Conservation (phyloP, 2,113 vertebrate genomes). For the Sinocyclocheilus grahami region DNA sequence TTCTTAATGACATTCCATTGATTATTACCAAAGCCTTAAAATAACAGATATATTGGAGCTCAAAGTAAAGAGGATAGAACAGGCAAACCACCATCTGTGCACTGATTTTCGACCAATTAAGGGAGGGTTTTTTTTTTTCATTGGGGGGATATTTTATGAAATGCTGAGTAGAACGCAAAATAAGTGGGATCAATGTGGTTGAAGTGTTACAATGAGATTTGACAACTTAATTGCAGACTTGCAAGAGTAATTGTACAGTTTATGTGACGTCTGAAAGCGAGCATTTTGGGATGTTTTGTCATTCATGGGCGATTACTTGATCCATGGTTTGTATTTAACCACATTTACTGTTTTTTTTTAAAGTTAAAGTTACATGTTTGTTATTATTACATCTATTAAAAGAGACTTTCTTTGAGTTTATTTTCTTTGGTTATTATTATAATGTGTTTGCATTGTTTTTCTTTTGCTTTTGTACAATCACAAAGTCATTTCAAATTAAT, state of each 20-base stretch:
- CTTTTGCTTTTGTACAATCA: too few species aligned
- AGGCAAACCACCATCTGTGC: neutral
- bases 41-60: neutral
- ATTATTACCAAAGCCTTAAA: slow-evolving; percentile 37
- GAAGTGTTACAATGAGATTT: slow-evolving; percentile 15
- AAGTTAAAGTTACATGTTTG: neutral
- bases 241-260: neutral
- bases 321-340: neutral
- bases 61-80: neutral
- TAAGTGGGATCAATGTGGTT: neutral
- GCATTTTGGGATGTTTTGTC: neutral
- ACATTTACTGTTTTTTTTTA: neutral
- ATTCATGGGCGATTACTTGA: neutral
- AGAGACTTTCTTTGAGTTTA: neutral
- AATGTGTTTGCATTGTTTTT: too few species aligned
- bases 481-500: too few species aligned
- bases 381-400: slow-evolving; percentile 18
- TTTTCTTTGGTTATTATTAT: too few species aligned
- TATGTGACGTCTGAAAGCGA: neutral
- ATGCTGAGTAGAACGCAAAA: neutral
- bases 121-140: neutral
- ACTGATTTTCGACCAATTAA: slow-evolving; percentile 8
- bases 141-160: neutral
- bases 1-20: neutral
- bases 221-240: neutral